Evolutionary conservation across 2,113 vertebrate genomes (phyloP).

Genomic region (Capreolus pygargus): DNA sequence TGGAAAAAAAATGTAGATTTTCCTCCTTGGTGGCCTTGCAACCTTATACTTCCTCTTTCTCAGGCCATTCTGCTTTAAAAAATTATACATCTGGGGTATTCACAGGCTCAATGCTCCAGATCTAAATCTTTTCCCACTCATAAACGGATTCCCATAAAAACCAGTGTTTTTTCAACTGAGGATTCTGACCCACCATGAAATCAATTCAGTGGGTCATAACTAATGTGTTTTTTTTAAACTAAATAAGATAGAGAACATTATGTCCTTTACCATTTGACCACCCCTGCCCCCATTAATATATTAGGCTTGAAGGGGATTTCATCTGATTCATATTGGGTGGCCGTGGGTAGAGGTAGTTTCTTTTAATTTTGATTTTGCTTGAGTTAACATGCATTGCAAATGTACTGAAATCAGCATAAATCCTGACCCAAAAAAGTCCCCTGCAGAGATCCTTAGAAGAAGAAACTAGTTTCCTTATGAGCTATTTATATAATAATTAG

Average conservation of each 20-base stretch:
- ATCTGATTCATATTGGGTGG: neutral
- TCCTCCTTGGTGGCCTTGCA: neutral
- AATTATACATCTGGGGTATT: neutral
- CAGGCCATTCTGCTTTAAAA: conserved; percentile 29
- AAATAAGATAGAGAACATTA: conserved; percentile 26
- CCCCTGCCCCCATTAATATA: neutral
- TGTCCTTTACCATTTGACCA: neutral
- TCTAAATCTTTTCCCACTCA: conserved; percentile 24
- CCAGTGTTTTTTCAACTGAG: neutral
- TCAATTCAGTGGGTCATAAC: conserved; percentile 14
- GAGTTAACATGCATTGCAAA: conserved; percentile 33
- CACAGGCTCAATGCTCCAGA: neutral
- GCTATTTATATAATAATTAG: conserved; percentile 42
- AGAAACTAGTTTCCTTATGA: neutral
- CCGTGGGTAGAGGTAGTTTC: conserved; percentile 9
- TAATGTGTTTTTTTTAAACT: conserved; percentile 7
- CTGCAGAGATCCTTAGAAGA: conserved; percentile 17
- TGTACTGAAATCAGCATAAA: conserved; percentile 48
- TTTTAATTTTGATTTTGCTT: conserved; percentile 53
- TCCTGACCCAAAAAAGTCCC: conserved; percentile 18
- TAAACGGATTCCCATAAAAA: conserved; percentile 19
- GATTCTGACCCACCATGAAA: neutral
- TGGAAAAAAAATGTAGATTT: conserved; percentile 12
- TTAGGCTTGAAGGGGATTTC: conserved; percentile 2
- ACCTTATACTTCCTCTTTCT: conserved; percentile 46